Base-by-base conservation (phyloP, 1,140 invertebrate species). In the Drosophila pallidifrons region DNA sequence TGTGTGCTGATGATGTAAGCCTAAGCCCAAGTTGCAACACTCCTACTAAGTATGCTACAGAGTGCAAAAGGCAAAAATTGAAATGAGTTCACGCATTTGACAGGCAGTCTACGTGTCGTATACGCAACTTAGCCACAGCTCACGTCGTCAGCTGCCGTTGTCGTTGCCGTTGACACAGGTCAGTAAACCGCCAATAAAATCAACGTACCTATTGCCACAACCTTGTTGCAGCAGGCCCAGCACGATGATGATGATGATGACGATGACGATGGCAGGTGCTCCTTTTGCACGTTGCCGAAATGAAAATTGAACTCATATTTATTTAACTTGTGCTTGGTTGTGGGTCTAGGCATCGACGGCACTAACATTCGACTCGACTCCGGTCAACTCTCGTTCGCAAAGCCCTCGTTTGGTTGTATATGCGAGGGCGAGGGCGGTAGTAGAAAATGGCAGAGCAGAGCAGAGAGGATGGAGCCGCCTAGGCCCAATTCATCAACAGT, bases 241-340 rank as follows among this genome's bases (percentile, higher is more conserved):
- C 8, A 51, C 11, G 35, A 38, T 38, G 35, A 7, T 10, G 35
- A 38, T 38, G 35, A 38, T 2, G 35, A 11, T 38, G 35, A 38
- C 10, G 35, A 38, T 30, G 15, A 5, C 16, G 32, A 32, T 77
- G 60, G 52, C 65, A 35, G 32, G 30, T 35, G 35, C 69, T 30
- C 55, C 46, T 57, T 59, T 28, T 49, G 43, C 66, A 55, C 55
- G 41, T 66, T 60, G 63, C 35, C 72, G 38, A 82, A 82, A 88
- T 88, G 85, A 89, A 88, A 88, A 88, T 88, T 88, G 85, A 88
- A 88, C 85, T 88, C 85, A 89, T 89, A 89, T 89, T 89, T 88
- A 88, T 89, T 89, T 89, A 88, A 88, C 77, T 89, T 77, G 60
- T 54, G 54, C 69, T 63, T 66, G 71, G 41, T 20, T 20, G 20